Base-by-base conservation (phyloP, 1,140 invertebrate genomes). In the Hypsibius dujardini region DNA sequence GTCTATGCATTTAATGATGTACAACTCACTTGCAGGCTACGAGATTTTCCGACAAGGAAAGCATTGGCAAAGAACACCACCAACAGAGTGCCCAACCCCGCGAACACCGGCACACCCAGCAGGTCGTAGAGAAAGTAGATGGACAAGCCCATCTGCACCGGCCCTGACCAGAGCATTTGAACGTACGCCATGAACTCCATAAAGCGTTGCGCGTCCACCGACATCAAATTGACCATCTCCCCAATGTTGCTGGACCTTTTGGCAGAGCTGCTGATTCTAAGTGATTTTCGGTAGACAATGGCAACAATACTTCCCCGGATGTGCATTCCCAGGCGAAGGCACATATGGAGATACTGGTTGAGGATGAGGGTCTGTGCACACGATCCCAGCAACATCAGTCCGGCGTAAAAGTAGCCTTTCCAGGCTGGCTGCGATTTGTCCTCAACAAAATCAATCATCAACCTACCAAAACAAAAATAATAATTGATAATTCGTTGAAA, bases 31-130 rank as follows among this genome's bases (percentile, higher is more conserved):
- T 56, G 50, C 7, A 12, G n/a, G 50, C 50, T n/a, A 12, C n/a
- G 7, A 12, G 50, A 56, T 56, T n/a, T 56, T 12, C 50, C 50
- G n/a, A n/a, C 50, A 7, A 56, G 7, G 7, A 7, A 28, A 47
- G 75, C 77, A 74, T 80, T 80, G 67, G 80, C 47, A 7, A 80
- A 80, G 2, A 81, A 78, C 59, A 81, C 70, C 2, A 81, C 59
- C 2, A 79, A 70, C 76, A 80, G 77, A 3, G 79, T 76, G 2
- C 73, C 77, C 2, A 80, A 71, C 2, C 80, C 79, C 28, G 77
- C 78, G 67, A 81, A 62, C 1, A 78, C 75, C 14, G 78, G 76
- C 1, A 77, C 75, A n/a, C 79, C 79, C 56, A 80, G 74, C 1
- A 76, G 76, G 70, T 76, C 74, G 78, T 78, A 81, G 46, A 81